Conservation (phyloP, 2,888 invertebrate species). For the Chymomyza amoena region DNA sequence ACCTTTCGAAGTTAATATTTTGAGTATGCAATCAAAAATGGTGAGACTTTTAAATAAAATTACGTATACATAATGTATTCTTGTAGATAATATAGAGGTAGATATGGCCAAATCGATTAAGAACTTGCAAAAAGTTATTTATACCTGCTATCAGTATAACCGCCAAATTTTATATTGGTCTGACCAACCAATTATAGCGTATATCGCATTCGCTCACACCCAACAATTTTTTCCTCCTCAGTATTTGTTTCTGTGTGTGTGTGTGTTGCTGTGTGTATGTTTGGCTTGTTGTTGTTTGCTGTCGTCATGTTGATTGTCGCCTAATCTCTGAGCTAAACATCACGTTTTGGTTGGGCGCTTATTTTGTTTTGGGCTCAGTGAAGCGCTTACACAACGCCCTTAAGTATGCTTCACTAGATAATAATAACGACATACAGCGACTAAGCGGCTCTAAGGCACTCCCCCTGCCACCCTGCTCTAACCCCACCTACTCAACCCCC, state of each 20-base stretch:
- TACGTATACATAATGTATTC: too few species aligned
- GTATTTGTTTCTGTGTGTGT: constrained; percentile 5
- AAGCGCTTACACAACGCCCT: constrained; percentile 10
- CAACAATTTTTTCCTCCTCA: not conserved
- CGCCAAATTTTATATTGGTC: too few species aligned
- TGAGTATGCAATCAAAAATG: too few species aligned
- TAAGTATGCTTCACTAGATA: constrained; percentile 51
- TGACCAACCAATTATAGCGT: too few species aligned
- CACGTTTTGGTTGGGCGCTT: constrained; percentile 25
- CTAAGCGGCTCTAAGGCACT: constrained; percentile 11
- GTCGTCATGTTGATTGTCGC: constrained; percentile 49
- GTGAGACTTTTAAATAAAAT: too few species aligned
- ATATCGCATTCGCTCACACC: too few species aligned
- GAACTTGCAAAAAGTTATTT: too few species aligned
- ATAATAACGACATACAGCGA: constrained; percentile 44
- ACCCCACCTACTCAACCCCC: not conserved
- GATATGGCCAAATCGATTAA: too few species aligned
- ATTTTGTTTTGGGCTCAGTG: constrained; percentile 8
- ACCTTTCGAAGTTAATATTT: too few species aligned
- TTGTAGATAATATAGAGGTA: too few species aligned
- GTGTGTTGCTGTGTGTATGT: constrained; percentile 10
- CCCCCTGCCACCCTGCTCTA: too few species aligned
- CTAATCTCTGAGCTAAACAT: constrained; percentile 58
- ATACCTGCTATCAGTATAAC: too few species aligned
- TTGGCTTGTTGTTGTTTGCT: constrained; percentile 14